These are phyloP conservation scores for Oreotragus oreotragus DNA, from an alignment of 2,113 vertebrate species.

Conservation along the genomic window DNA sequence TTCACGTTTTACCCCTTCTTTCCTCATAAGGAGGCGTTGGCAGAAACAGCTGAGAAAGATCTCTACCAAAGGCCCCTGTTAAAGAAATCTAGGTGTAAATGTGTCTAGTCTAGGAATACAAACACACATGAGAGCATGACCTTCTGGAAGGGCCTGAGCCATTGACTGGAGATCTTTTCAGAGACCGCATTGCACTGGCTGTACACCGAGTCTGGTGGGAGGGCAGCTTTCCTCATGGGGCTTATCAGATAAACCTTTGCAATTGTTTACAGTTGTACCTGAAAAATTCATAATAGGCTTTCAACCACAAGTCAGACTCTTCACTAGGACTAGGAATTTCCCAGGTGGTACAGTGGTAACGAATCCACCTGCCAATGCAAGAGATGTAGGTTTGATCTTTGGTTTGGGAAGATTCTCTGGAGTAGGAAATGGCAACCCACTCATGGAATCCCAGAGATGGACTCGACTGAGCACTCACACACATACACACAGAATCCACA, in stretches of 20 bases:
- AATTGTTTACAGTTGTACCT: neutral
- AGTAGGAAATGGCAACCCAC: neutral
- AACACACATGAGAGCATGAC: neutral
- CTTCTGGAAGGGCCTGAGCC: fast-evolving
- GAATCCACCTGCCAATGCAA: neutral
- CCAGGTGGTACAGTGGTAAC: neutral
- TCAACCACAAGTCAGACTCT: neutral
- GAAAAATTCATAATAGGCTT: neutral
- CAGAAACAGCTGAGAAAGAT: neutral
- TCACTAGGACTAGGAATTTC: neutral
- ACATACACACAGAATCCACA: neutral
- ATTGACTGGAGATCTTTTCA: neutral
- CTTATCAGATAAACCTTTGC: neutral
- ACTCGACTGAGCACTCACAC: neutral
- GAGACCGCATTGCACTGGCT: fast-evolving
- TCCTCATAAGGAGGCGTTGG: neutral
- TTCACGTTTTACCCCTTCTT: neutral
- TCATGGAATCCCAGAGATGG: neutral
- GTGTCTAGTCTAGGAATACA: neutral
- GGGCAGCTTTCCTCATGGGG: fast-evolving
- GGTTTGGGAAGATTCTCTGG: neutral
- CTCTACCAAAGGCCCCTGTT: neutral
- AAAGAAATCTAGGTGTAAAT: too few relatives aligned
- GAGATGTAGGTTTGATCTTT: neutral
- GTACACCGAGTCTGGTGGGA: fast-evolving